Evolutionary conservation across 2,888 invertebrate genomes (phyloP), one percentile per base, ranked within the genome.

Genomic region (Agrenia bidenticulata): DNA sequence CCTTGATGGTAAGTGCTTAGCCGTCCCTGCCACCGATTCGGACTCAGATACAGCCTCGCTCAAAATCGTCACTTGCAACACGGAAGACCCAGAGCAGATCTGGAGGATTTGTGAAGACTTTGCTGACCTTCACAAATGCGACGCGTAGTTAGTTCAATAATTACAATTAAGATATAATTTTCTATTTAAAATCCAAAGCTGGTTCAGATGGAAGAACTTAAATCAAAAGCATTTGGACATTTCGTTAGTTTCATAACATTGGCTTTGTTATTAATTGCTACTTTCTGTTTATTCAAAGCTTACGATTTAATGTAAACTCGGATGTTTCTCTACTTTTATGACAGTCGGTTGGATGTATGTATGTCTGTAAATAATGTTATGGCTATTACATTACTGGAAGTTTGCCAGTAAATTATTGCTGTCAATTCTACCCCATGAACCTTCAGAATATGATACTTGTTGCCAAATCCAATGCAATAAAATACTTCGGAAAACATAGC

Each of bases 61-160:
- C 23, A 9, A 54, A 15, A 13, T 27, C 21, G 69, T 56, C 24
- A 15, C 58, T 13, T 70, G 70, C 39, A 53, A 73, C 27, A n/a
- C 32, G 13, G 60, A 63, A 11, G 70, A 73, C 41, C 27, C 62
- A 17, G 68, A 65, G 23, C 73, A 73, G 23, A 58, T 55, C 41
- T 73, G 73, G 73, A 59, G 65, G 60, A 66, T 73, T 49, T 73
- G 73, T 39, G 70, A 72, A 58, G 63, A 64, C 41, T 26, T 63
- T 1, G 5, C 55, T 0, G 50, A 61, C 21, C n/a, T 64, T 11
- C 64, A 64, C n/a, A 64, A 70, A 32, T 73, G 73, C 50, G 69
- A 73, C 32, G n/a, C 5, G 11, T 32, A 32, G 32, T 4, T 11
- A 7, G 32, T 11, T 7, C 11, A 4, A 11, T 32, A 4, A 32